These are phyloP conservation scores for Cynodonichthys magdalenae DNA, from an alignment of 2,797 vertebrate species.

Conservation along the genomic window DNA sequence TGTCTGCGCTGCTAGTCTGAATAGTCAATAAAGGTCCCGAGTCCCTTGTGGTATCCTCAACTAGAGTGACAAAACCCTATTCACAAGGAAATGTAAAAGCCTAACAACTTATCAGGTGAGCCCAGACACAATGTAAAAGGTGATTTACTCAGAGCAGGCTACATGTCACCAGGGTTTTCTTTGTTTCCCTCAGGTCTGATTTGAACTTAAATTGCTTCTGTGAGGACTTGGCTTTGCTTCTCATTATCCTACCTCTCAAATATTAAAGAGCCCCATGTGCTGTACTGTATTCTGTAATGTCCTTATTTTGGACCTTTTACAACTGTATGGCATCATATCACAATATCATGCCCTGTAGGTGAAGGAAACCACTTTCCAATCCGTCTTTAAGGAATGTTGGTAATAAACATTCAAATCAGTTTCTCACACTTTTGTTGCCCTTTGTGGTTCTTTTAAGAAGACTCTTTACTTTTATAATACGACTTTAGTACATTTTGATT, in stretches of 20 bases:
- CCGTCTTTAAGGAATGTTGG: too few species aligned
- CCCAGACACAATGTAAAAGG: slow-evolving; percentile 74
- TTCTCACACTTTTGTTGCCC: too few species aligned
- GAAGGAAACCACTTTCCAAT: too few species aligned
- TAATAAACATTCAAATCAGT: too few species aligned
- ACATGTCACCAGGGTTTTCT: slow-evolving; percentile 75
- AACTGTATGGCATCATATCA: slow-evolving; percentile 20
- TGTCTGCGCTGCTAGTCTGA: slow-evolving; percentile 66
- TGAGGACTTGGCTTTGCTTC: slow-evolving; percentile 63
- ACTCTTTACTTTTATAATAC: too few species aligned
- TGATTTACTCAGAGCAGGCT: slow-evolving; percentile 78
- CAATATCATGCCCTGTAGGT: too few species aligned
- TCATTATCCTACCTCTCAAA: slow-evolving; percentile 69
- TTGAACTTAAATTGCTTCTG: slow-evolving; percentile 82
- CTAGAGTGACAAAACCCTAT: slow-evolving; percentile 69
- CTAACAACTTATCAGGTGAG: slow-evolving; percentile 74
- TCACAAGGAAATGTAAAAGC: slow-evolving; percentile 76
- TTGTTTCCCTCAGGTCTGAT: slow-evolving; percentile 77
- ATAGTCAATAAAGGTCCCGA: slow-evolving; percentile 72
- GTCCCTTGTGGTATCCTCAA: slow-evolving; percentile 70
- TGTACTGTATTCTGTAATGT: slow-evolving; percentile 62
- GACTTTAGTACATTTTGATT: too few species aligned
- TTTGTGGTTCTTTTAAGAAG: too few species aligned
- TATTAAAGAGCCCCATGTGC: slow-evolving; percentile 55
- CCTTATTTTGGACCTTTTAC: slow-evolving; percentile 66